Base-by-base conservation (phyloP, 2,797 vertebrate genomes). In the Falco rusticolus region DNA sequence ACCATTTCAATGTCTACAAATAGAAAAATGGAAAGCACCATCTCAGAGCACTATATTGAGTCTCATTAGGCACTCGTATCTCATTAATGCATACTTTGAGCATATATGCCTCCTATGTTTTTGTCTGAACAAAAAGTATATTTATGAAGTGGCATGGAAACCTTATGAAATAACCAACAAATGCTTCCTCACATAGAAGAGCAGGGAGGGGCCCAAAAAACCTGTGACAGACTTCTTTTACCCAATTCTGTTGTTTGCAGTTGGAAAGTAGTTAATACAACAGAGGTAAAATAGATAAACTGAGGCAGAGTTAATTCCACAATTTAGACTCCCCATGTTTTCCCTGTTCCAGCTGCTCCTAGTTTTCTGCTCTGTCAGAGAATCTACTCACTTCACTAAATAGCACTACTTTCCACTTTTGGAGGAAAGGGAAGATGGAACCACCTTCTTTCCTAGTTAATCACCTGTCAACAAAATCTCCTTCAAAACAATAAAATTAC, bases 301-400 rank as follows among this genome's bases (percentile, higher is more conserved):
- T 41, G 84, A 94, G 34, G 41, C 50, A 88, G n/a, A 70, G 28
- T 39, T 21, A 39, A 72, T 74, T 76, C n/a, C 25, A 63, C 61
- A 87, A 25, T 39, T 89, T n/a, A n/a, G 15, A 69, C 54, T 84
- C 24, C 68, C 51, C 22, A 37, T 13, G 28, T 66, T 54, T 69
- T 72, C 33, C 70, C 43, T 71, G 22, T 57, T 71, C 18, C 54
- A 92, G 66, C 18, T 88, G 24, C 45, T 68, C 39, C 53, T 57
- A 56, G 43, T 80, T 97, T 95, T 95, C 84, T 90, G 66, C 56
- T 91, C 50, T 90, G 63, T 37, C 86, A 84, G 79, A 91, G 60
- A 61, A 80, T 39, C 19, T 70, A 92, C 41, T 77, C 7, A 53
- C 41, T 90, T 89, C 90, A 91, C 45, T 66, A 81, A 78, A 84